Conservation (phyloP, 2,888 invertebrate genomes). For the Uropetala carovei region DNA sequence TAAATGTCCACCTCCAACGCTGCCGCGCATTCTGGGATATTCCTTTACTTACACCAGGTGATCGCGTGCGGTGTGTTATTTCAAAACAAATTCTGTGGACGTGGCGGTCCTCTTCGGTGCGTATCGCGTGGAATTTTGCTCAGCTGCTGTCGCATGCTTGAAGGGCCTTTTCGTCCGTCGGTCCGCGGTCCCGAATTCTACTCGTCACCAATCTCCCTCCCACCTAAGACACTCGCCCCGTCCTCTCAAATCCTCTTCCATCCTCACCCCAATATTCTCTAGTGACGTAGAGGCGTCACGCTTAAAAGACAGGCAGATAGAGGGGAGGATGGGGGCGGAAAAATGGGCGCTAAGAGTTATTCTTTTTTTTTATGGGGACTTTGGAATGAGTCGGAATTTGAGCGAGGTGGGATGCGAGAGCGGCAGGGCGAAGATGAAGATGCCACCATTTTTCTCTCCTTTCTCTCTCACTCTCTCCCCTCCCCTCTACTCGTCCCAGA, state of each 20-base stretch:
- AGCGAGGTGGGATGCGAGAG: background rate
- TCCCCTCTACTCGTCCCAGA: background rate
- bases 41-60: background rate
- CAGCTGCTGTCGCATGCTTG: background rate
- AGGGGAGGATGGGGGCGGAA: background rate
- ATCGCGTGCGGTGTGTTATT: conserved; percentile 48
- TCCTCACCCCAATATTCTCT: background rate
- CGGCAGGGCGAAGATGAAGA: conserved; percentile 42
- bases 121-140: background rate
- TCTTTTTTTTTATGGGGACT: background rate
- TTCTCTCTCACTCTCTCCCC: background rate
- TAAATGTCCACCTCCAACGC: background rate
- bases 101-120: background rate
- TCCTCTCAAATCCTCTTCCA: background rate
- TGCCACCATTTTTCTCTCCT: conserved; percentile 42
- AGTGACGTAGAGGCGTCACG: background rate
- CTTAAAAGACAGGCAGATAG: background rate
- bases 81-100: conserved; percentile 44
- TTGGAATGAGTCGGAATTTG: background rate
- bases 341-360: background rate
- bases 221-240: background rate
- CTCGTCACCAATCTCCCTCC: background rate
- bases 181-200: background rate
- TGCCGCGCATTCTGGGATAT: background rate
- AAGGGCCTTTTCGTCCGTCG: background rate